Base-by-base conservation (phyloP, 2,797 vertebrate species). In the Chaetophractus vellerosus region DNA sequence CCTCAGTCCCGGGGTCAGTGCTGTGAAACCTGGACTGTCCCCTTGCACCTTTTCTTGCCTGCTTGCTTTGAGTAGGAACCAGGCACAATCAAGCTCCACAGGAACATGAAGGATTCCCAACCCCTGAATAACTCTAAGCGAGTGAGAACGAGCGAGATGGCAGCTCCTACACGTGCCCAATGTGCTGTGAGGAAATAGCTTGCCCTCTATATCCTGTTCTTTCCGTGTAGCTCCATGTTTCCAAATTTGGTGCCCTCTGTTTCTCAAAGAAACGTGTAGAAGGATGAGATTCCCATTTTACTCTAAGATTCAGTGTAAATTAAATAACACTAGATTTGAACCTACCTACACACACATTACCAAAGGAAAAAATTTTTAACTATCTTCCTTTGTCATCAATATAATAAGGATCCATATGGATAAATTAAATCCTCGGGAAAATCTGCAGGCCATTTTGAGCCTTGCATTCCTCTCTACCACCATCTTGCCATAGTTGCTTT, bases 401-500 rank as follows among this genome's bases (percentile, higher is more conserved):
- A 18, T 16, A 16, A 55, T 55, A 5, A 55, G 6, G 16, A 55
- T 55, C 5, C 4, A 55, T 55, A 23, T 69, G 48, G 68, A 50
- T 90, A 74, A 94, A 36, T 66, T 75, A 78, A 88, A 63, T 94
- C 55, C 50, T 93, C 16, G 1, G n/a, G 72, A 90, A 95, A 92
- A 63, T 80, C 50, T 90, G 33, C 36, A 92, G 33, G 90, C 19
- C 24, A 23, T 71, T 76, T 92, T 48, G n/a, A 80, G 48, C 76
- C 88, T 92, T 21, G 63, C 2, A 76, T 78, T 68, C 19, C 28
- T 86, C 64, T 52, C 48, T 88, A 66, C 45, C 59, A 95, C 89
- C n/a, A 76, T 91, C 92, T 94, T 96, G 45, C 72, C 78, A 85
- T 59, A 82, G 48, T 80, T 91, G 15, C 59, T 92, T 84, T 64